Evolutionary conservation across 2,888 invertebrate genomes (phyloP).

Genomic region (Drosophila formosana): DNA sequence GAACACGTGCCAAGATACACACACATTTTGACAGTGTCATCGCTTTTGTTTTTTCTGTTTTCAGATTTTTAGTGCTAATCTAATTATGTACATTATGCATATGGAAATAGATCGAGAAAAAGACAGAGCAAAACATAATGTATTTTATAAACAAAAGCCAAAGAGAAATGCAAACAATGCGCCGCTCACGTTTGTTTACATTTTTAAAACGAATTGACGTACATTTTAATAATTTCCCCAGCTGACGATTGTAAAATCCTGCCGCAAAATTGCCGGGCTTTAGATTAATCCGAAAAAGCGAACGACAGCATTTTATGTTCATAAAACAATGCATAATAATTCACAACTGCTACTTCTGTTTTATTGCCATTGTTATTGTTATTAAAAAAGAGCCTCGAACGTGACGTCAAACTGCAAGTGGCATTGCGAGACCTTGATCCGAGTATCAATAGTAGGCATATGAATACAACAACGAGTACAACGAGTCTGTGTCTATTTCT

Average conservation of each 20-base stretch:
- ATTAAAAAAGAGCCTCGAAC: constrained; percentile 8
- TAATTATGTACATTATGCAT: constrained; percentile 41
- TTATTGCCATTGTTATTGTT: constrained; percentile 8
- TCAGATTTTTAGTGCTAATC: constrained; percentile 40
- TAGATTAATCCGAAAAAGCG: constrained; percentile 23
- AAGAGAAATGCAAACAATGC: constrained; percentile 3
- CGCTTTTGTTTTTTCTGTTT: constrained; percentile 22
- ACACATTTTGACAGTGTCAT: constrained; percentile 30
- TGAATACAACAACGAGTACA: constrained; percentile 4
- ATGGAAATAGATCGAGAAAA: constrained; percentile 4
- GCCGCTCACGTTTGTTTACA: constrained; percentile 37
- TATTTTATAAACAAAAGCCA: constrained; percentile 40
- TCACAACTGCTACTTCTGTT: constrained; percentile 21
- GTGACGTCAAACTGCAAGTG: constrained; percentile 56
- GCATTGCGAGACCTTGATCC: constrained; percentile 21
- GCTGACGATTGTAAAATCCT: constrained; percentile 8
- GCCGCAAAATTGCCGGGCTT: constrained; percentile 20
- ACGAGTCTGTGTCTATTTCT: not conserved
- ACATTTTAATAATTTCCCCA: constrained; percentile 27
- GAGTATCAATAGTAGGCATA: constrained; percentile 20
- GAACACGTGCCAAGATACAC: constrained; percentile 38
- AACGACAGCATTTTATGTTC: constrained; percentile 2
- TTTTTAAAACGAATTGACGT: constrained; percentile 34
- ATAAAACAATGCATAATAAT: constrained; percentile 30
- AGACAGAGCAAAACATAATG: constrained; percentile 19